Percentiles rank a stretch among this genome's conserved stretches.
Conservation (phyloP, 2,113 vertebrate genomes). For the Anhinga anhinga region DNA sequence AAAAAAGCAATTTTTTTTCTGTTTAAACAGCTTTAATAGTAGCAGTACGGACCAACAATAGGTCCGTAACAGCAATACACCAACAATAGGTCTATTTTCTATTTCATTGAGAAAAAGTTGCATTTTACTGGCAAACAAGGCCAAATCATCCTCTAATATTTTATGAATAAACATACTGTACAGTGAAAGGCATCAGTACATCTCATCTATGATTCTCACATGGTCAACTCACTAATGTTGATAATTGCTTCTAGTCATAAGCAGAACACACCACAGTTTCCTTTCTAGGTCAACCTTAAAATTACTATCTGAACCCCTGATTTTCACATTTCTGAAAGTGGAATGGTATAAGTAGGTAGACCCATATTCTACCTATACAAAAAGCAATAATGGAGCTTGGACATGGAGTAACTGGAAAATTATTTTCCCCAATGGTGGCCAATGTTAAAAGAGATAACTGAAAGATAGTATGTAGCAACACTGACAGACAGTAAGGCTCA, state of each 20-base stretch:
- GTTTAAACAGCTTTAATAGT: not conserved
- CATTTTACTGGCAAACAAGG: not conserved
- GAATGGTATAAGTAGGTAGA: not conserved
- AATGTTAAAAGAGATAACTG: not conserved
- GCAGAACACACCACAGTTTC: not conserved
- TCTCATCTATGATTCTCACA: not conserved
- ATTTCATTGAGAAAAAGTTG: not conserved
- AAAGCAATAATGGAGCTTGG: not conserved
- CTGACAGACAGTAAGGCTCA: not conserved
- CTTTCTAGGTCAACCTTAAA: not conserved
- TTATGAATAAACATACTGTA: not conserved
- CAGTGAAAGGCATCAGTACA: not conserved
- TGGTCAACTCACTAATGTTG: not conserved
- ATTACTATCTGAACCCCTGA: not conserved
- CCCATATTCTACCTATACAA: not conserved
- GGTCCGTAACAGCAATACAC: no score
- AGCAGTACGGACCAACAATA: not conserved
- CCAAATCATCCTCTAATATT: not conserved
- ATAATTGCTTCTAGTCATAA: not conserved
- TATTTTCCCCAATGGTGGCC: not conserved
- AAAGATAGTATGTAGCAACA: not conserved
- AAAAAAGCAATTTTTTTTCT: not conserved
- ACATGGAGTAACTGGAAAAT: not conserved
- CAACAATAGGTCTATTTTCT: not conserved
- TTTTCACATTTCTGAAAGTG: not conserved